Percentiles rank a stretch among this genome's conserved stretches.
Conservation (phyloP, 2,797 vertebrate species). For the Molothrus ater region DNA sequence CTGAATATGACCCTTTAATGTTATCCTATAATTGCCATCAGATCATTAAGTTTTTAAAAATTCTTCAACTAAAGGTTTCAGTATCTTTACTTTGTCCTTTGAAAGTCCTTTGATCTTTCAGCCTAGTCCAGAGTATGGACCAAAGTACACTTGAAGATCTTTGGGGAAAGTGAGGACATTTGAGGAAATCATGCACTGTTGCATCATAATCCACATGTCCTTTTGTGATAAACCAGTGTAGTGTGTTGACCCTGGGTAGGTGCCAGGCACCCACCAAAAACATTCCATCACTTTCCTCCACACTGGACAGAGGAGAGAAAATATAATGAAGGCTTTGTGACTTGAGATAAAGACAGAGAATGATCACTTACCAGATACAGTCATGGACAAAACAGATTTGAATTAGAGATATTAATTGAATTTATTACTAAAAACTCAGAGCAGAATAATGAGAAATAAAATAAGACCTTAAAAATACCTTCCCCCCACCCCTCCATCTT, state of each 20-base stretch:
- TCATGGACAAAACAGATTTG: background rate
- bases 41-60: background rate
- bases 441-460: background rate
- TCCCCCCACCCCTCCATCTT: background rate
- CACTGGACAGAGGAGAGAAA: background rate
- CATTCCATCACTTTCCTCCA: background rate
- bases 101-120: background rate
- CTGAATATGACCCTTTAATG: background rate
- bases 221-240: background rate
- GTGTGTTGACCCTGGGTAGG: background rate
- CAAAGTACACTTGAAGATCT: background rate
- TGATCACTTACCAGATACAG: accelerated
- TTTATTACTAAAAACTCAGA: background rate
- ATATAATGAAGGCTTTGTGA: background rate
- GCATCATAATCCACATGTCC: background rate
- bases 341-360: background rate
- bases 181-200: background rate
- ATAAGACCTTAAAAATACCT: background rate
- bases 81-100: background rate
- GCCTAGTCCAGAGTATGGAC: background rate
- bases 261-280: background rate
- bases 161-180: background rate
- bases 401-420: background rate
- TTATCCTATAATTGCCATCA: background rate
- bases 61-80: background rate